Evolutionary conservation across 1,140 invertebrate genomes (phyloP).

Genomic region (Mactra quadrangularis): DNA sequence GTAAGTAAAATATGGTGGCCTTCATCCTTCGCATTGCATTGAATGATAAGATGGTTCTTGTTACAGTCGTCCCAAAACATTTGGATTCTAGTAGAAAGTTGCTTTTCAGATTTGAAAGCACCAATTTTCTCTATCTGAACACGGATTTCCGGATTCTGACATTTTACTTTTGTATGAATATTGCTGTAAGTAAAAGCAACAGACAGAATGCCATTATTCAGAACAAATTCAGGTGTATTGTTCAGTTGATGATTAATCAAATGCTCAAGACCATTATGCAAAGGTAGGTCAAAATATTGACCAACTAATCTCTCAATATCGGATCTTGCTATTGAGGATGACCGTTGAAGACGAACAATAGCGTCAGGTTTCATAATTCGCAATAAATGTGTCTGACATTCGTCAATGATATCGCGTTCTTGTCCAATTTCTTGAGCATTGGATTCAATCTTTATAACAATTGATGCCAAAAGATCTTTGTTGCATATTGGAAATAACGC

Average conservation of each 20-base stretch:
- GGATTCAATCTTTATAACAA: constrained; percentile 9
- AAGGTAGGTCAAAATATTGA: constrained; percentile 59
- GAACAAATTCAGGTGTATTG: background rate
- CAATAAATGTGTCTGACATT: constrained; percentile 34
- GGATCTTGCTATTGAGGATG: background rate
- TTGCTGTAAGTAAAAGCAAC: constrained; percentile 65
- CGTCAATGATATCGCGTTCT: constrained; percentile 4
- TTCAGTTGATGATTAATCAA: constrained; percentile 15
- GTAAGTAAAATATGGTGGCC: constrained; percentile 63
- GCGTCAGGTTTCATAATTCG: constrained; percentile 65
- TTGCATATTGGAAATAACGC: constrained; percentile 61
- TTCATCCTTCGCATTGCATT: constrained; percentile 65
- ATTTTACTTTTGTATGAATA: constrained; percentile 44
- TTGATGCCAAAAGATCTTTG: constrained; percentile 63
- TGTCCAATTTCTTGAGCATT: background rate
- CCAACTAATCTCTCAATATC: constrained; percentile 10
- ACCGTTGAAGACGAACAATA: constrained; percentile 52
- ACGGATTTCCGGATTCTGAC: background rate
- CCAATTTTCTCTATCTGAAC: constrained; percentile 62
- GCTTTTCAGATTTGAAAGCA: constrained; percentile 72
- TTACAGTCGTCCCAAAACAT: constrained; percentile 63
- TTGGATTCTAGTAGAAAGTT: constrained; percentile 59
- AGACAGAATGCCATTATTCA: background rate
- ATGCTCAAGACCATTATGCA: constrained; percentile 63
- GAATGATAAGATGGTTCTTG: constrained; percentile 54